A percentile compares a stretch with the other conserved stretches of the same genome.
Conservation (phyloP, 2,113 vertebrate species). For the Sinocyclocheilus maitianheensis region DNA sequence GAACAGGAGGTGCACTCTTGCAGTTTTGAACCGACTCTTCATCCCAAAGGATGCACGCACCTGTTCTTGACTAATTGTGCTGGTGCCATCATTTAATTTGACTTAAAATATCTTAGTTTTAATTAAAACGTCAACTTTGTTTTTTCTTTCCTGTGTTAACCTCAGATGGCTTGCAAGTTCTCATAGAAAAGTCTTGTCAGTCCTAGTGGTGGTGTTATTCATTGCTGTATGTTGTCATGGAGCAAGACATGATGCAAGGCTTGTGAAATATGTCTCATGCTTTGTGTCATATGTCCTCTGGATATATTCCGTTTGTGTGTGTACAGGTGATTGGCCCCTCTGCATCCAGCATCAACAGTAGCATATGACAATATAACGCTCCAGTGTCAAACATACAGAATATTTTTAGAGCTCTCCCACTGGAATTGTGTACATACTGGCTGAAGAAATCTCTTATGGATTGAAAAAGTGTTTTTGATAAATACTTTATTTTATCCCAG, state of each 20-base stretch:
- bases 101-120: slow-evolving; percentile 59
- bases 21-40: slow-evolving; percentile 43
- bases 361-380: slow-evolving; percentile 15
- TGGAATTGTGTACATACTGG: not conserved
- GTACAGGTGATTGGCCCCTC: slow-evolving; percentile 47
- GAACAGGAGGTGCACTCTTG: slow-evolving; percentile 49
- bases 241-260: slow-evolving; percentile 55
- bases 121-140: slow-evolving; percentile 62
- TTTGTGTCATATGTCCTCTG: slow-evolving; percentile 21
- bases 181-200: slow-evolving; percentile 32
- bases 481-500: not conserved
- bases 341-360: slow-evolving; percentile 23
- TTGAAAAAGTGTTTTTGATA: not conserved
- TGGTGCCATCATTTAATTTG: slow-evolving; percentile 52
- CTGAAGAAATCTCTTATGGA: not conserved
- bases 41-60: slow-evolving; percentile 56
- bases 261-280: slow-evolving; percentile 45
- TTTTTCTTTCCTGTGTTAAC: slow-evolving; percentile 52
- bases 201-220: slow-evolving; percentile 26
- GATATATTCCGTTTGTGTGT: slow-evolving; percentile 41
- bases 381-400: slow-evolving; percentile 7
- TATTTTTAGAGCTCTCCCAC: slow-evolving; percentile 15
- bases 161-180: slow-evolving; percentile 34
- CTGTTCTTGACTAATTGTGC: slow-evolving; percentile 56
- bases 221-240: slow-evolving; percentile 50